A percentile compares a stretch with the other conserved stretches of the same genome.
Conservation (phyloP, 2,113 vertebrate genomes). For the Haplochromis vanheusdeni region DNA sequence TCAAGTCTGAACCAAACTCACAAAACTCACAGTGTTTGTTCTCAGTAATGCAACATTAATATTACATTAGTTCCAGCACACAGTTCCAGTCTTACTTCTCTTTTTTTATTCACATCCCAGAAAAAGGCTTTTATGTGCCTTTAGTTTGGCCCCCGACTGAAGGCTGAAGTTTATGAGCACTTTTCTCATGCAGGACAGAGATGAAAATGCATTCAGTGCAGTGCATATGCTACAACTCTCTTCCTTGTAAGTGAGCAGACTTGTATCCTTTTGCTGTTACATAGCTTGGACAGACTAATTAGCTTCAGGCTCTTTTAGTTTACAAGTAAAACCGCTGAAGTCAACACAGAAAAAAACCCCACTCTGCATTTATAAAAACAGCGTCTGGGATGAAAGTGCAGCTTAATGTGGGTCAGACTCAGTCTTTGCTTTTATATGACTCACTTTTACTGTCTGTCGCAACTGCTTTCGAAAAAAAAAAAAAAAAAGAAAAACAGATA, state of each 20-base stretch:
- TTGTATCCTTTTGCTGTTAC: background rate
- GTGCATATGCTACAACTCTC: background rate
- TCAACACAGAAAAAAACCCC: background rate
- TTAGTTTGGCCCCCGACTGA: background rate
- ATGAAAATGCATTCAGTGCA: background rate
- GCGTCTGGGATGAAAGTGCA: background rate
- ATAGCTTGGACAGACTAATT: background rate
- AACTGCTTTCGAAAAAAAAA: background rate
- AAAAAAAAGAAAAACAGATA: too few relatives aligned
- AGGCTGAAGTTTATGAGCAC: background rate
- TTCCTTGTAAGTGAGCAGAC: background rate
- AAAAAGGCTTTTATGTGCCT: background rate
- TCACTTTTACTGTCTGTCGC: background rate
- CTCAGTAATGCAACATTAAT: background rate
- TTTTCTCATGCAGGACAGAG: background rate
- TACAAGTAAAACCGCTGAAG: conserved; percentile 1
- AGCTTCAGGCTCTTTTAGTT: background rate
- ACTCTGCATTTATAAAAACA: background rate
- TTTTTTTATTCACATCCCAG: background rate
- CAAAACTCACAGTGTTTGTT: background rate
- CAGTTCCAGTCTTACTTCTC: background rate
- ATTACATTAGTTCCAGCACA: background rate
- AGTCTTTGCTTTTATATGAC: background rate
- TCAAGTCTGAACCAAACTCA: background rate
- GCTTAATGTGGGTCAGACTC: background rate